phyloP scores from a whole-genome alignment of 2,113 vertebrate genomes.

The Fulica atra region DNA sequence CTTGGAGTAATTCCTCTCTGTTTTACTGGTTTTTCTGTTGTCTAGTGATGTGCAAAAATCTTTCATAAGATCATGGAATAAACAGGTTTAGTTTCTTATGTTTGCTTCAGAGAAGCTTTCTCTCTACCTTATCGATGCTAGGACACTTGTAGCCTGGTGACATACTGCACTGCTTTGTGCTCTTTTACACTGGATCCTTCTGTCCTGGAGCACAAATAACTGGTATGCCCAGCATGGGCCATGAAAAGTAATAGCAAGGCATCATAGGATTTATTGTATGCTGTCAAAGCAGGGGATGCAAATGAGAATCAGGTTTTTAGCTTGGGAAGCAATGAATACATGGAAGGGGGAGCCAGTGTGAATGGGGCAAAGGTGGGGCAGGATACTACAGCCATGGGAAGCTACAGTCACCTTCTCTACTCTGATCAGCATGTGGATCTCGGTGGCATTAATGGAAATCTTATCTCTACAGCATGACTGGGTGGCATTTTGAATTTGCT shows the following conservation, averaged over 20 bases:
- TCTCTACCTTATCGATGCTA: background rate
- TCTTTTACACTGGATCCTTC: background rate
- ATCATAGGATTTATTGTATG: background rate
- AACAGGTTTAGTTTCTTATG: rapidly evolving
- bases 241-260: background rate
- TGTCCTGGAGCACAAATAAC: background rate
- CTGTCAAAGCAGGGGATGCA: background rate
- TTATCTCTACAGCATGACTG: background rate
- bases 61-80: background rate
- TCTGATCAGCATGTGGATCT: background rate
- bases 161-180: background rate
- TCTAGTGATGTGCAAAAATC: background rate
- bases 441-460: background rate
- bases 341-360: background rate
- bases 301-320: background rate
- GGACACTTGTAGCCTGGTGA: background rate
- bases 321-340: background rate
- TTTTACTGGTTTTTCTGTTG: background rate
- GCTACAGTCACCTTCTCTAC: background rate
- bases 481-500: background rate
- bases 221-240: too few relatives aligned
- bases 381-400: too few relatives aligned
- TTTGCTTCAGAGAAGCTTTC: background rate
- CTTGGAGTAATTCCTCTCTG: background rate
- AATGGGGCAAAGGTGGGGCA: too few relatives aligned